Evolutionary conservation across 2,113 vertebrate species (phyloP).

Genomic region (Blennius ocellaris): DNA sequence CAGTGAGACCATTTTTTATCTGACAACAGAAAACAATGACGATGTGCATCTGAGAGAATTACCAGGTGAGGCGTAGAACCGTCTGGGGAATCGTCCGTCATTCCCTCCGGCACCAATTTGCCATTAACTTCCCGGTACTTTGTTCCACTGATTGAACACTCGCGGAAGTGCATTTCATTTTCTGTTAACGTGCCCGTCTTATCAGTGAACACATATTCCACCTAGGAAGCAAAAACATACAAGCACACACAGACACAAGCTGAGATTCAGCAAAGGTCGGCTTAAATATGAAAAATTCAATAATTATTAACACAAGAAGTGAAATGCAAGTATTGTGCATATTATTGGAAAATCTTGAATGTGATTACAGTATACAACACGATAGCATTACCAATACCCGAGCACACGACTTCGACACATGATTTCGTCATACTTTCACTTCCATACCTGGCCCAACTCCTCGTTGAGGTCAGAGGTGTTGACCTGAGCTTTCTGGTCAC

Average conservation of each 20-base stretch:
- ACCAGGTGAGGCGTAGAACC: slow-evolving; percentile 84
- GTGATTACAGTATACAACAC: neutral
- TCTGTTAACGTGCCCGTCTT: slow-evolving; percentile 98
- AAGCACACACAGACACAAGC: neutral
- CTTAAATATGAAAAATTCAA: too few relatives aligned
- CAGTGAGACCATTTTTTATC: neutral
- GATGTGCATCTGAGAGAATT: slow-evolving; percentile 40
- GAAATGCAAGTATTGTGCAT: too few relatives aligned
- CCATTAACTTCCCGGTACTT: slow-evolving; percentile 97
- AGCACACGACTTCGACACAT: too few relatives aligned
- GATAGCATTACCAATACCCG: too few relatives aligned
- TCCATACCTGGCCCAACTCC: slow-evolving; percentile 94
- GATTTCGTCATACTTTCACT: neutral
- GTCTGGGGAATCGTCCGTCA: slow-evolving; percentile 89
- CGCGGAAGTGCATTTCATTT: slow-evolving; percentile 98
- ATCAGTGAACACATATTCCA: slow-evolving; percentile 98
- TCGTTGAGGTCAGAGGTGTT: slow-evolving; percentile 99
- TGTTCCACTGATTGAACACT: slow-evolving; percentile 94
- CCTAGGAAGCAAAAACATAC: slow-evolving; percentile 78
- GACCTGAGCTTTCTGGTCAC: slow-evolving; percentile 95
- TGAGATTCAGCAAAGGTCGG: neutral
- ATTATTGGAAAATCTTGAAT: too few relatives aligned
- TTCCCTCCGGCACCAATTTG: slow-evolving; percentile 91
- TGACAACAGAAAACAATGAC: neutral
- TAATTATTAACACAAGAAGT: too few relatives aligned